Conservation (phyloP, 2,113 vertebrate genomes). For the Furnarius figulus region DNA sequence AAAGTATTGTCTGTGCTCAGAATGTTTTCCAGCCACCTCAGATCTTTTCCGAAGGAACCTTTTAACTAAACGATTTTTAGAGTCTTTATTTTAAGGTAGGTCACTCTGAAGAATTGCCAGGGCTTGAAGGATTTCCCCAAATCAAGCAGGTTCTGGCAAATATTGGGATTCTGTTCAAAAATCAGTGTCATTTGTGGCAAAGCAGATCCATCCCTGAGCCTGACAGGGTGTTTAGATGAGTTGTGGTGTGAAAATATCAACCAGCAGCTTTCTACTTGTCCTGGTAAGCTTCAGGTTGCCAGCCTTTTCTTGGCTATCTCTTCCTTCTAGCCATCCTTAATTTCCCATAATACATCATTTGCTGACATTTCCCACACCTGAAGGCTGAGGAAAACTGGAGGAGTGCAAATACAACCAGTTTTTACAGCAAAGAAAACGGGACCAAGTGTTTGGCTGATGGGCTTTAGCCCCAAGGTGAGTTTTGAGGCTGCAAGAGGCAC, state of each 20-base stretch:
- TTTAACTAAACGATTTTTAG: background rate
- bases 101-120: background rate
- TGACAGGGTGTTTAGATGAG: background rate
- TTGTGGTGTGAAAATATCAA: background rate
- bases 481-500: background rate
- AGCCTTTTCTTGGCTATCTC: background rate
- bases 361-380: background rate
- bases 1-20: background rate
- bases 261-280: background rate
- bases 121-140: background rate
- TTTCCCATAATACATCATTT: background rate
- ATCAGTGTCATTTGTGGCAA: background rate
- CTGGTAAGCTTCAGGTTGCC: background rate
- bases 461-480: background rate
- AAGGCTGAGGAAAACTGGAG: background rate
- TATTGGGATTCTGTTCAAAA: background rate
- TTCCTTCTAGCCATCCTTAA: background rate
- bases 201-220: background rate
- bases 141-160: background rate
- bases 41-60: background rate
- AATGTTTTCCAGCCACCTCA: background rate
- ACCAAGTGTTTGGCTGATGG: background rate
- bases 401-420: accelerated
- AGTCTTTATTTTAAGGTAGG: background rate
- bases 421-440: background rate